Evolutionary conservation across 2,888 invertebrate genomes (phyloP), one percentile per base, ranked within the genome.

Genomic region (Teleiodes luculella): DNA sequence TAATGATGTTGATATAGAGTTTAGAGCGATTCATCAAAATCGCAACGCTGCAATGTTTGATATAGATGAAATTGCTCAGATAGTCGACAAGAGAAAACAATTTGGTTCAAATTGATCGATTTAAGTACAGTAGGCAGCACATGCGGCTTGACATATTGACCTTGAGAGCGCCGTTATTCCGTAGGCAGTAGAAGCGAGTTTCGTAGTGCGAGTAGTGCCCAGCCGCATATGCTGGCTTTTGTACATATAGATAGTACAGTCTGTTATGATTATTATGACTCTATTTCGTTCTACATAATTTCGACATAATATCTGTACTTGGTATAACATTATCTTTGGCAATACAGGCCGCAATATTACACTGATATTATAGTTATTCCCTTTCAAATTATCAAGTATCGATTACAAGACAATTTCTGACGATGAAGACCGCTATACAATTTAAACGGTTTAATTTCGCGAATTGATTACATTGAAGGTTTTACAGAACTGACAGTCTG

Each of bases 1-100:
- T 46, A 49, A 54, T 58, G 53, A 48, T 46, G 50, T 52, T 24
- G 50, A 55, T 55, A 55, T 48, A 54, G 31, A 50, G 30, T 43
- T 11, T 5, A 28, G 2, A 20, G 18, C 37, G 24, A 33, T 54
- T 24, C 39, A 48, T 48, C 37, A 30, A 20, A 53, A 53, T 41
- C 33, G 16, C 13, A 48, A 35, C 20, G 43, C 7, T 48, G n/a
- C 16, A 13, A 31, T 43, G 43, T 51, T 39, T 51, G 33, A 10
- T 48, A 16, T 41, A 11, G 39, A 51, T 51, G 13, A 51, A 51
- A 51, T 51, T 51, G 37, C 51, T 30, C 11, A n/a, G 51, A 51
- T 51, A 51, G 39, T 31, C 33, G 18, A 4, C 30, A 16, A 10
- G 51, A 20, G 51, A 51, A 51, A 51, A 51, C 49, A 49, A 49